Evolutionary conservation across 2,888 invertebrate genomes (phyloP).

Genomic region (Junonia oenone): DNA sequence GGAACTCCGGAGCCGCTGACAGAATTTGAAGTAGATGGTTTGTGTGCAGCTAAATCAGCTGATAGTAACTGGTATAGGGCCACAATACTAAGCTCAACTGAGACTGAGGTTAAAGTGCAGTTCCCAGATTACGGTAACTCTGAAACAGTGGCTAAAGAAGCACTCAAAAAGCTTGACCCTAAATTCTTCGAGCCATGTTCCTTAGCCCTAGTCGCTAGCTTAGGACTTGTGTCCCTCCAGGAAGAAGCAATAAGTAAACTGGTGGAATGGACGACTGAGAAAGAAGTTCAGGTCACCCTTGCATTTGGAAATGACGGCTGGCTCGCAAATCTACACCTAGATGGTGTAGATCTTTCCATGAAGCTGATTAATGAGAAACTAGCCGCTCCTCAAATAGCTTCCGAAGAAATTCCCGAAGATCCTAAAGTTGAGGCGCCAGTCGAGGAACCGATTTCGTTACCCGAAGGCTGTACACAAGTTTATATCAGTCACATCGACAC

Average conservation of each 20-base stretch:
- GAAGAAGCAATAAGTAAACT: conserved; percentile 55
- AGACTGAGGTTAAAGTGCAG: conserved; percentile 68
- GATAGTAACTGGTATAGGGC: conserved; percentile 88
- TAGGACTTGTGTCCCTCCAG: conserved; percentile 60
- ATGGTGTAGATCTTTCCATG: conserved; percentile 72
- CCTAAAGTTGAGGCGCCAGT: conserved; percentile 40
- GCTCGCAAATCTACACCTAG: conserved; percentile 73
- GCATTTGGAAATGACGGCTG: conserved; percentile 76
- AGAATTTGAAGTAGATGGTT: conserved; percentile 63
- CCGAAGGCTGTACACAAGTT: conserved; percentile 66
- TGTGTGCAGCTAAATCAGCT: conserved; percentile 81
- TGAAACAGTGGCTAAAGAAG: conserved; percentile 71
- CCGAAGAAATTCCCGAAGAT: conserved; percentile 40
- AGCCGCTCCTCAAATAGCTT: conserved; percentile 49
- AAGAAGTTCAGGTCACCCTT: conserved; percentile 76
- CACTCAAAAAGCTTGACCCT: conserved; percentile 69
- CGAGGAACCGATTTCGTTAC: conserved; percentile 52
- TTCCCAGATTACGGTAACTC: conserved; percentile 86
- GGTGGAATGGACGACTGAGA: conserved; percentile 65
- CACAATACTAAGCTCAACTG: conserved; percentile 65
- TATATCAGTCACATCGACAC: conserved; percentile 86
- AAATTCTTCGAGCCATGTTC: conserved; percentile 65
- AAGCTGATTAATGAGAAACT: conserved; percentile 64
- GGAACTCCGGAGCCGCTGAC: conserved; percentile 59
- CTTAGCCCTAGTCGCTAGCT: conserved; percentile 56